These are phyloP conservation scores for Dynastes maya DNA, from an alignment of 2,888 invertebrate genomes.

Conservation along the genomic window DNA sequence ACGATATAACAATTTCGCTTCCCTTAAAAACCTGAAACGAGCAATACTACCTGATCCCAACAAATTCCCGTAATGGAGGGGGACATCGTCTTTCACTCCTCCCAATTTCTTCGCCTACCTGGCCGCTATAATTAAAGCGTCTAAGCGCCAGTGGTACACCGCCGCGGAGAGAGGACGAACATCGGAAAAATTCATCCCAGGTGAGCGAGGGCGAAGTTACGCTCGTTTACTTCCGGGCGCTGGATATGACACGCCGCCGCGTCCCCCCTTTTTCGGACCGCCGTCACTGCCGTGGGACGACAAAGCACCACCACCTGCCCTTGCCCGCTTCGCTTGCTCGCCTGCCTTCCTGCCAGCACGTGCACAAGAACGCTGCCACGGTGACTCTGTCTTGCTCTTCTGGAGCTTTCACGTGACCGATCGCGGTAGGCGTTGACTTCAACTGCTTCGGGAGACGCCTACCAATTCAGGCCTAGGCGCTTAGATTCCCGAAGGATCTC, in stretches of 20 bases:
- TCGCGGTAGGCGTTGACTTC: slow-evolving; percentile 40
- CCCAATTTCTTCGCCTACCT: slow-evolving; percentile 27
- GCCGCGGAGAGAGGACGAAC: slow-evolving; percentile 4
- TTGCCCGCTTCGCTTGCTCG: neutral
- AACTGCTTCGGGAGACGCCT: slow-evolving; percentile 35
- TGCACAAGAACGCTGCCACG: slow-evolving; percentile 5
- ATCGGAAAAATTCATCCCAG: slow-evolving; percentile 22
- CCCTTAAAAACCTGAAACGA: neutral
- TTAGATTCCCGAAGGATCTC: slow-evolving; percentile 14
- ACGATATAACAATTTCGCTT: no score
- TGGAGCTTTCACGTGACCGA: slow-evolving; percentile 36
- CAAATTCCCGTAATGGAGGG: slow-evolving; percentile 5
- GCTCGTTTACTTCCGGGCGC: neutral
- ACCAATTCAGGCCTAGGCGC: slow-evolving; percentile 25
- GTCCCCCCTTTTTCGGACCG: slow-evolving; percentile 3
- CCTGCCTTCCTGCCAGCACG: slow-evolving; percentile 14
- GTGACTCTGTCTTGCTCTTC: slow-evolving; percentile 38
- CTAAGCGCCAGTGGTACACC: slow-evolving; percentile 1
- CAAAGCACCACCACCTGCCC: slow-evolving; percentile 1
- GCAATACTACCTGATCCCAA: slow-evolving; percentile 4
- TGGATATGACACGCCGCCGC: slow-evolving; percentile 10
- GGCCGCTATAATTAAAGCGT: neutral
- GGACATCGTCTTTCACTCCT: neutral
- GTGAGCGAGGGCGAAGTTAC: slow-evolving; percentile 15
- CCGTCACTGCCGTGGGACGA: neutral